Base-by-base conservation (phyloP, 2,888 invertebrate genomes). In the Steromphala cineraria region DNA sequence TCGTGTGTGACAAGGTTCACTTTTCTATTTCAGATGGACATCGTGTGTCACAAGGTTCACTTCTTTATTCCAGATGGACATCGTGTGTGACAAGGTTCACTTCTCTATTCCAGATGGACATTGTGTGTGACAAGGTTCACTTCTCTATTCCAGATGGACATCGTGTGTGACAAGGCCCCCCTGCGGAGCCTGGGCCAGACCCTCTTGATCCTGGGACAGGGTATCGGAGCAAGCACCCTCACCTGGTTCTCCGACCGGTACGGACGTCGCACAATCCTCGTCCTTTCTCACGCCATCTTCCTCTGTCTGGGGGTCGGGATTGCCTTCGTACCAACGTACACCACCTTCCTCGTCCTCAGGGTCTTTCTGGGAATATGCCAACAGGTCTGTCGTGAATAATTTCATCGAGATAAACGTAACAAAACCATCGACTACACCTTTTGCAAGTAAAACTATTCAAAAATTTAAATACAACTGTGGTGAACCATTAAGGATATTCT, bases 141-240 rank as follows among this genome's bases (percentile, higher is more conserved):
- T 83, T 82, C 21, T 10, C n/a, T 28, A 46, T 46, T 77, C 2
- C 83, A 90, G 90, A 88, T 88, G 88, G 84, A 86, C 53, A 83
- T 92, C 67, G 91, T 92, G 0, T 92, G 92, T 80, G 85, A 87
- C 15, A 83, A 86, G 36, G 79, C 87, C 36, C 87, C 87, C 56
- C 83, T 89, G 46, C 85, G 87, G 13, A 88, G 90, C 36, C 84
- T 90, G 19, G 86, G 89, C 0, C 91, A 91, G 84, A 89, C 91
- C 0, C 78, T 90, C 31, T 87, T 90, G 53, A 84, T 87, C 62
- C 84, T 85, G 3, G 92, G 92, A 0, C 90, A 91, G 76, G 89
- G 89, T 24, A 80, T 89, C 2, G 91, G 91, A 1, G 90, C 91
- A 15, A 75, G 89, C 5, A 46, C 87, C 1, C 87, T 89, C 78